Base-by-base conservation (phyloP, 2,113 vertebrate genomes). In the Eretmochelys imbricata region DNA sequence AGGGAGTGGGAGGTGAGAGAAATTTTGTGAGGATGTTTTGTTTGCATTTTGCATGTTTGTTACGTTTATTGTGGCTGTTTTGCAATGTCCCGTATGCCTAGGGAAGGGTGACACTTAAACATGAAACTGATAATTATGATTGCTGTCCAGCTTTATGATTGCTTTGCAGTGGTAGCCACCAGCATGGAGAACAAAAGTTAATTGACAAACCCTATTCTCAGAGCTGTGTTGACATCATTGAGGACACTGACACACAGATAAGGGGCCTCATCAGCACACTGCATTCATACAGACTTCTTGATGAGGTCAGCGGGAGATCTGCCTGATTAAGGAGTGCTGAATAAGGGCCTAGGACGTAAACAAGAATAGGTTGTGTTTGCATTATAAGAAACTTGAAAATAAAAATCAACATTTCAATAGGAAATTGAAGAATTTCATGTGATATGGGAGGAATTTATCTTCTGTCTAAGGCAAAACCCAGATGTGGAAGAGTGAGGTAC, bases 401-500 rank as follows among this genome's bases (percentile, higher is more conserved):
- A 78, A 96, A 49, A 93, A 6, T 27, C 55, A 91, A 46, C 3
- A 2, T 90, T 59, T 80, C 51, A 59, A 55, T 53, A 48, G 55
- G 42, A 80, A 82, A 48, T 85, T 90, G 50, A 84, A 85, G 78
- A 49, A 91, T 91, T 83, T 93, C 50, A 31, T 94, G 25, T 0
- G 16, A 46, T 87, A 49, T 8, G 85, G 38, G 79, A 89, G 17
- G 38, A 75, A 94, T 91, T 92, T 90, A 78, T 91, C 89, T 89
- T 92, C 81, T 84, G 51, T 84, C 80, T 95, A 87, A 93, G 88
- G 82, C 88, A 57, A 65, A 85, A 96, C 92, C 83, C 88, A 93
- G 85, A 85, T 96, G 94, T 79, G 80, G 53, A 84, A 87, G 76
- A 42, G 49, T 94, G 88, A 88, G 55, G 84, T 19, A 76, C 8